These are phyloP conservation scores for Amphimallon solstitiale DNA, from an alignment of 2,888 invertebrate genomes.

Conservation along the genomic window DNA sequence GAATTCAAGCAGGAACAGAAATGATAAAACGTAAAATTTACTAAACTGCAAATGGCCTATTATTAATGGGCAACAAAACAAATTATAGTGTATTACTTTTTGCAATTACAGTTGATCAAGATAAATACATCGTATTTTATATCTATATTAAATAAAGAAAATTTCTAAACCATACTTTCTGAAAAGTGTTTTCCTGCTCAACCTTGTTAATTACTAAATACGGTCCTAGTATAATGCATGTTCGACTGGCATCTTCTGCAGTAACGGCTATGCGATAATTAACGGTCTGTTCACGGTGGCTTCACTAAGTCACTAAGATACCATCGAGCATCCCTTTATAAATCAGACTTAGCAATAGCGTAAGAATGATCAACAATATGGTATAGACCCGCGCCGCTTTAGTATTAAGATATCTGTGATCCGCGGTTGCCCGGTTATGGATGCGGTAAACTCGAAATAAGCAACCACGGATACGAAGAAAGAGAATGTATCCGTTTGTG, in stretches of 20 bases:
- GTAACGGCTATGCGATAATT: constrained; percentile 40
- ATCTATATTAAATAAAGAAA: too few relatives aligned
- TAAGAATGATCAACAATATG: constrained; percentile 19
- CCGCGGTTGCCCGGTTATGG: constrained; percentile 10
- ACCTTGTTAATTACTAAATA: constrained; percentile 3
- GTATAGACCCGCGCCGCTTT: constrained; percentile 21
- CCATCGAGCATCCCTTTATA: constrained; percentile 42
- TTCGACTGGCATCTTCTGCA: constrained; percentile 7
- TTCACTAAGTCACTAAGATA: constrained; percentile 43
- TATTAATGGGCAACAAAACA: too few relatives aligned
- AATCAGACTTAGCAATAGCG: constrained; percentile 38
- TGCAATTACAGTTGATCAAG: too few relatives aligned
- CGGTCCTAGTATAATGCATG: constrained; percentile 2
- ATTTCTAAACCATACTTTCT: background rate
- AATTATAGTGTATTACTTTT: too few relatives aligned
- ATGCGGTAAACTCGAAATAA: constrained; percentile 14
- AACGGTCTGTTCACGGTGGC: constrained; percentile 45
- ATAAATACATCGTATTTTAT: too few relatives aligned
- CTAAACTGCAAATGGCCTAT: too few relatives aligned
- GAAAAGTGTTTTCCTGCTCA: background rate
- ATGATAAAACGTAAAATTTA: too few relatives aligned
- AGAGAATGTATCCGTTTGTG: background rate
- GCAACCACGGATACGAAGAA: constrained; percentile 16
- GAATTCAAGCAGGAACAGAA: too few relatives aligned
- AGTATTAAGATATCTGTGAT: constrained; percentile 37